phyloP scores from a whole-genome alignment of 2,888 invertebrate genomes.

The Zhengitettix transpicula region DNA sequence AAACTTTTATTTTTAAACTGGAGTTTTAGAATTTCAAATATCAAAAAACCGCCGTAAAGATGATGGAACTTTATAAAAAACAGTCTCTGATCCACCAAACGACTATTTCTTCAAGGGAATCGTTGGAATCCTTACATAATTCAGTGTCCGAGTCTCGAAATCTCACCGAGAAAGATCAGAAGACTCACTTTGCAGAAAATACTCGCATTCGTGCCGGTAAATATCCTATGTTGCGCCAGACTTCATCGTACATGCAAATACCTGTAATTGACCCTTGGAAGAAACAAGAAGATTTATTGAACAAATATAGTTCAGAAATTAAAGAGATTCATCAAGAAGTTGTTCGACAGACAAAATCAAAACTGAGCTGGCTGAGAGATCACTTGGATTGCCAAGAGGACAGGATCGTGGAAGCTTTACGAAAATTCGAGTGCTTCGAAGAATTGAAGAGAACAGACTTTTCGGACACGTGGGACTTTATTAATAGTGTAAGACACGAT shows the following conservation, averaged over 20 bases:
- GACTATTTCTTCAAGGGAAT: too few relatives aligned
- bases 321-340: neutral
- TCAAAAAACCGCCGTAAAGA: too few relatives aligned
- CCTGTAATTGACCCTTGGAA: too few relatives aligned
- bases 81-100: too few relatives aligned
- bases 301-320: neutral
- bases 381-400: neutral
- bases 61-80: too few relatives aligned
- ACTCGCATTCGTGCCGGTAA: too few relatives aligned
- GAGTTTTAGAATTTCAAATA: too few relatives aligned
- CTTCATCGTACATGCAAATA: too few relatives aligned
- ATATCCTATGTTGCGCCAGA: too few relatives aligned
- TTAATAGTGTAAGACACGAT: neutral
- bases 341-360: neutral
- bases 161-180: neutral
- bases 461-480: neutral
- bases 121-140: neutral
- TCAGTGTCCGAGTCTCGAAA: neutral
- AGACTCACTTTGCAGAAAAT: neutral
- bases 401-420: neutral
- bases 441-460: neutral
- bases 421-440: neutral
- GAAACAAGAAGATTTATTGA: neutral
- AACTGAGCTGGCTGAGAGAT: neutral
- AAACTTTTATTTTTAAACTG: too few relatives aligned